phyloP scores from a whole-genome alignment of 2,888 invertebrate species.

The Cecidostiba fungosa region DNA sequence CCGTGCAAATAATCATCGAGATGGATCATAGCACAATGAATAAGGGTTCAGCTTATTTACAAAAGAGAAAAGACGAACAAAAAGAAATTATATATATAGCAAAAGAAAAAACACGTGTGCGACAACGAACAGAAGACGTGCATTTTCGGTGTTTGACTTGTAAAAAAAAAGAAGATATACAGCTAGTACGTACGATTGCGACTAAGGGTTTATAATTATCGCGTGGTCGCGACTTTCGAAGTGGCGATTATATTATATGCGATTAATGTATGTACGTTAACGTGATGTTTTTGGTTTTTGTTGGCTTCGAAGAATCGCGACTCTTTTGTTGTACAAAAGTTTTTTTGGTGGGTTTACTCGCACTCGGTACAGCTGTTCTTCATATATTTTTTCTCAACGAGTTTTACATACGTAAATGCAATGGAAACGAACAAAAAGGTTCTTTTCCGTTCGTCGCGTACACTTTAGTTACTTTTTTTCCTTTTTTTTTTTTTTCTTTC shows the following conservation, averaged over 20 bases:
- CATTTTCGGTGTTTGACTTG: not conserved
- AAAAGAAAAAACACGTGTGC: slow-evolving; percentile 62
- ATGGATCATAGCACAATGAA: slow-evolving; percentile 68
- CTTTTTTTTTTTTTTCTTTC: slow-evolving; percentile 1
- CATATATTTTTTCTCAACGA: not conserved
- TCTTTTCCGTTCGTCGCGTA: slow-evolving; percentile 20
- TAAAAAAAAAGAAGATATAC: not conserved
- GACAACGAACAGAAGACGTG: slow-evolving; percentile 25
- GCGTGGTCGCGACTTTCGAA: not conserved
- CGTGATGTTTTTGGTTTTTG: not conserved
- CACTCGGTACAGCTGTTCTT: not conserved
- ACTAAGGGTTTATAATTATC: no score
- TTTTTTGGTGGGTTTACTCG: not conserved
- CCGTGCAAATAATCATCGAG: slow-evolving; percentile 20
- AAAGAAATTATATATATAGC: slow-evolving; percentile 38
- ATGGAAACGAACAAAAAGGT: slow-evolving; percentile 22
- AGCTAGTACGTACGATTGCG: no score
- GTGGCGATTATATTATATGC: not conserved
- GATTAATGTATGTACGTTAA: not conserved
- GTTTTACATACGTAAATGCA: slow-evolving; percentile 35
- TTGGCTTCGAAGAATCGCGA: not conserved
- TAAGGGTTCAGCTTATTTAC: slow-evolving; percentile 69
- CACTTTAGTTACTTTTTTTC: slow-evolving; percentile 21
- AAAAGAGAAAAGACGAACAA: slow-evolving; percentile 67
- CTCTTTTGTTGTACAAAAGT: not conserved